phyloP scores from a whole-genome alignment of 2,797 vertebrate genomes.

The Rallus crepitans region DNA sequence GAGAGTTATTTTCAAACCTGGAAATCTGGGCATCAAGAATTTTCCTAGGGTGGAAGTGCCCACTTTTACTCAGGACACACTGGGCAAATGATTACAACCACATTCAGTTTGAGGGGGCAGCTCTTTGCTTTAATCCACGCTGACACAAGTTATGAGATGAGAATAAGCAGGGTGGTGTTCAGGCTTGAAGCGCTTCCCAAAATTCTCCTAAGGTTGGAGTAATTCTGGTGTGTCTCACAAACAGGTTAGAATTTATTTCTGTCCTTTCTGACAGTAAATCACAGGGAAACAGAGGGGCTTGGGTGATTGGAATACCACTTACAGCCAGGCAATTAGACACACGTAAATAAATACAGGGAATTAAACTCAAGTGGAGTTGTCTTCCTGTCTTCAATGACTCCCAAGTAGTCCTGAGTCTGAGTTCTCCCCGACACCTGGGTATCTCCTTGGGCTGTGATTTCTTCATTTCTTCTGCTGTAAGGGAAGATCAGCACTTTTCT shows the following conservation, averaged over 20 bases:
- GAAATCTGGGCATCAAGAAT: not conserved
- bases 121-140: not conserved
- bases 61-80: not conserved
- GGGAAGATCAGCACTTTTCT: not conserved
- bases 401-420: not conserved
- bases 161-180: not conserved
- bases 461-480: not conserved
- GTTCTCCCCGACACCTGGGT: not conserved
- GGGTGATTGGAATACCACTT: not conserved
- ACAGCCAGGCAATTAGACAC: not conserved
- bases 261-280: not conserved
- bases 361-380: not conserved
- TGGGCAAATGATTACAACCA: not conserved
- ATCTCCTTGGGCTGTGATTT: not conserved
- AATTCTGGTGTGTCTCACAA: not conserved
- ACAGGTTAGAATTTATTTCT: not conserved
- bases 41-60: not conserved
- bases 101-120: not conserved
- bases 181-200: not conserved
- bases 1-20: slow-evolving; percentile 19
- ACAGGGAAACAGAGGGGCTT: not conserved
- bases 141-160: not conserved
- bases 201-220: not conserved
- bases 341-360: not conserved
- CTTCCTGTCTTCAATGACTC: not conserved